A percentile compares a stretch with the other conserved stretches of the same genome.
phyloP scores from a whole-genome alignment of 2,888 invertebrate genomes.

The Drosophila kokeensis region DNA sequence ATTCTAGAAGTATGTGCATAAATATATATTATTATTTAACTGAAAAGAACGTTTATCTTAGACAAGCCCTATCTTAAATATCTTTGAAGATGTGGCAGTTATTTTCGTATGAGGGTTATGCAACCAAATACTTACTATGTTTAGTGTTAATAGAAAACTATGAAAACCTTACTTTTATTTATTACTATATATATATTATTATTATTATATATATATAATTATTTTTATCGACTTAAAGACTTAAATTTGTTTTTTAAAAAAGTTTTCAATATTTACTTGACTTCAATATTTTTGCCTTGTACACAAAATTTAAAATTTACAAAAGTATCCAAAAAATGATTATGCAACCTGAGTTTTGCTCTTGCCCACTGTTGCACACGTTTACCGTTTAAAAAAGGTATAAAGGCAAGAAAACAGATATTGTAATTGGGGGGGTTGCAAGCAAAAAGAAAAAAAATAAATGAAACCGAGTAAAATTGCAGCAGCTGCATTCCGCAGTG shows the following conservation, averaged over 20 bases:
- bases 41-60: neutral
- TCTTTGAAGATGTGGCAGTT: neutral
- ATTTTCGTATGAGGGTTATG: neutral
- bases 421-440: slow-evolving; percentile 54
- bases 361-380: slow-evolving; percentile 60
- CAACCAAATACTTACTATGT: neutral
- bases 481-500: slow-evolving; percentile 55
- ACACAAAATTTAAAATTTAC: neutral
- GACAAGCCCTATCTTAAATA: neutral
- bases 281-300: neutral
- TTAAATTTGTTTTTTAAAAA: neutral
- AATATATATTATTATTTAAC: neutral
- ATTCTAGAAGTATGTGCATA: no score
- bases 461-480: slow-evolving; percentile 58
- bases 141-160: neutral
- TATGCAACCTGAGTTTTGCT: neutral
- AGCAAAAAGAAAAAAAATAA: neutral
- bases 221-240: neutral
- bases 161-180: neutral
- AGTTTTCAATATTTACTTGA: neutral
- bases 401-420: slow-evolving; percentile 72
- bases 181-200: neutral
- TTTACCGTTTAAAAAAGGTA: slow-evolving; percentile 75
- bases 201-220: neutral
- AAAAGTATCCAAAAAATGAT: neutral